Percentiles rank a stretch among this genome's conserved stretches.
Conservation (phyloP, 1,140 invertebrate genomes). For the Propsilocerus akamusi region DNA sequence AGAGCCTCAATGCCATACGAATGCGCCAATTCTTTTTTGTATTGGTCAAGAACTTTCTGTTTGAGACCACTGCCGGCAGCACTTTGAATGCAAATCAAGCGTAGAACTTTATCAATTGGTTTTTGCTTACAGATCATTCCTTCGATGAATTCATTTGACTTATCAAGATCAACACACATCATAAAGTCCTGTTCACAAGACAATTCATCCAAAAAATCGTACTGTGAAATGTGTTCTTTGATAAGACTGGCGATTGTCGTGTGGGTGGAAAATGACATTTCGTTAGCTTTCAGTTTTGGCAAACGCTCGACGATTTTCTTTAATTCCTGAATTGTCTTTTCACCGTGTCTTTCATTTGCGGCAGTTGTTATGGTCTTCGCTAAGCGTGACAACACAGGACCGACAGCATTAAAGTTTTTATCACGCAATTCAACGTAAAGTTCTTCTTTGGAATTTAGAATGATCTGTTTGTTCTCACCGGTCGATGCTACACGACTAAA, state of each 20-base stretch:
- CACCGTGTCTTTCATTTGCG: constrained; percentile 66
- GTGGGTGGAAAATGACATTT: constrained; percentile 59
- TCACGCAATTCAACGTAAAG: constrained; percentile 79
- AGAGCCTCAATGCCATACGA: constrained; percentile 81
- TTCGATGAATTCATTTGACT: constrained; percentile 73
- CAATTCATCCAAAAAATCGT: constrained; percentile 31
- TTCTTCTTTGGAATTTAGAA: constrained; percentile 79
- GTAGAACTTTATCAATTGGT: constrained; percentile 62
- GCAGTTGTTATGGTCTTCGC: constrained; percentile 72
- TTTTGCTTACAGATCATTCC: constrained; percentile 73
- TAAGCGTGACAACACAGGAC: constrained; percentile 66
- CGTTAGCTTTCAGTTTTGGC: constrained; percentile 73
- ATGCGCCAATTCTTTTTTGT: constrained; percentile 80
- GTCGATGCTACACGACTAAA: constrained; percentile 30
- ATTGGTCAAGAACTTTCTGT: constrained; percentile 74
- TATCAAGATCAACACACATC: constrained; percentile 80
- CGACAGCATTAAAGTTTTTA: constrained; percentile 87
- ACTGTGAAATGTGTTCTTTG: constrained; percentile 31
- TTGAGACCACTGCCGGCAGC: constrained; percentile 77
- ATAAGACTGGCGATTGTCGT: constrained; percentile 43
- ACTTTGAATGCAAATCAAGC: constrained; percentile 80
- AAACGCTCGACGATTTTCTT: constrained; percentile 83
- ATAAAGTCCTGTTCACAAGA: constrained; percentile 77
- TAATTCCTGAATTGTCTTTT: constrained; percentile 82
- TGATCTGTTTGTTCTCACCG: constrained; percentile 60